These are phyloP conservation scores for Charina bottae DNA, from an alignment of 2,113 vertebrate genomes.

Conservation along the genomic window DNA sequence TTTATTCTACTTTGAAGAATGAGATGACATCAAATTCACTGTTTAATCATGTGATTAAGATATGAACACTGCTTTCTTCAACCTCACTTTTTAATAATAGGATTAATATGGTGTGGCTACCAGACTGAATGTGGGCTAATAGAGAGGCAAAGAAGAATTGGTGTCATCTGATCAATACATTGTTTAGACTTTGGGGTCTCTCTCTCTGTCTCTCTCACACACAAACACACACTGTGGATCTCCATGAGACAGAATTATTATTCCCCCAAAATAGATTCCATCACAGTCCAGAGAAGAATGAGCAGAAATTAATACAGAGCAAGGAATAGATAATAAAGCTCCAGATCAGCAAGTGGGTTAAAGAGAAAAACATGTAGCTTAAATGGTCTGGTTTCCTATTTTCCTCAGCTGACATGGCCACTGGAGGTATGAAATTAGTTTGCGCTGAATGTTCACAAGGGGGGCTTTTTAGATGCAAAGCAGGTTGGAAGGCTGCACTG, in stretches of 20 bases:
- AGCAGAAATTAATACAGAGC: conserved; percentile 11
- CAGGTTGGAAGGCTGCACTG: conserved; percentile 26
- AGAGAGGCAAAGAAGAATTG: neutral
- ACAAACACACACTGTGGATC: neutral
- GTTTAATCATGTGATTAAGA: neutral
- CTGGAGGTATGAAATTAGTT: conserved; percentile 48
- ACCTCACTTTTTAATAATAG: neutral
- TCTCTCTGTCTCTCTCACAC: neutral
- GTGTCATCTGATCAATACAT: neutral
- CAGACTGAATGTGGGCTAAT: neutral
- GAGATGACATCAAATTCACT: neutral
- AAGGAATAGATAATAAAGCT: too few relatives aligned
- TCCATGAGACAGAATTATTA: neutral
- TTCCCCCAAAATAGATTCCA: neutral
- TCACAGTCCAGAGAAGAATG: neutral
- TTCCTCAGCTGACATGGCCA: conserved; percentile 26
- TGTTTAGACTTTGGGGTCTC: neutral
- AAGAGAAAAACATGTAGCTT: neutral
- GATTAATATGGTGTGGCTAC: neutral
- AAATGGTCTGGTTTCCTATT: neutral
- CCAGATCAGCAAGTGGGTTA: conserved; percentile 7
- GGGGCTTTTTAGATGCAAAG: conserved; percentile 44
- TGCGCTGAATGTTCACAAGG: conserved; percentile 17
- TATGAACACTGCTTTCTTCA: neutral
- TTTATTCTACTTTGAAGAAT: neutral